Conservation (phyloP, 2,113 vertebrate species). For the Irena cyanogastra region DNA sequence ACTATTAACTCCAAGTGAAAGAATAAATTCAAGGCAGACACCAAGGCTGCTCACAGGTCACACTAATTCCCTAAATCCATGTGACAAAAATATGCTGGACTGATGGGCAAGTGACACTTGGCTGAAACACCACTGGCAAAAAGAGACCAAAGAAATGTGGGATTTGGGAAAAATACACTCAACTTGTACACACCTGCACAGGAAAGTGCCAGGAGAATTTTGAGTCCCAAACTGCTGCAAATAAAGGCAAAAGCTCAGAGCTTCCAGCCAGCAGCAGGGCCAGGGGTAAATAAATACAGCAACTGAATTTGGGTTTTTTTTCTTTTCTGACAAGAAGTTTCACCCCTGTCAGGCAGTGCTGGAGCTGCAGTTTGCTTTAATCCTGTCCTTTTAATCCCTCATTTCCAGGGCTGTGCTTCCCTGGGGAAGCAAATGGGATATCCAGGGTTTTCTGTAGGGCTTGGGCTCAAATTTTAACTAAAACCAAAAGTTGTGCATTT, state of each 20-base stretch:
- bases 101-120: background rate
- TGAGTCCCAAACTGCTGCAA: background rate
- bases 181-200: fast-evolving
- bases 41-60: background rate
- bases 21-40: background rate
- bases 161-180: background rate
- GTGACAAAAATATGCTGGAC: background rate
- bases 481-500: background rate
- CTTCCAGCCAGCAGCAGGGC: background rate
- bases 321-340: background rate
- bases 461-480: background rate
- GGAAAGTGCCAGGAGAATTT: background rate
- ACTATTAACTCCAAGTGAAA: background rate
- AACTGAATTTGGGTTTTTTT: background rate
- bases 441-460: background rate
- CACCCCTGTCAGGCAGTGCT: background rate
- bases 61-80: background rate
- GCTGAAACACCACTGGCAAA: background rate
- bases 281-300: background rate
- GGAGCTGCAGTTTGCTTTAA: background rate
- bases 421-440: background rate
- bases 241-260: background rate
- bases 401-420: background rate
- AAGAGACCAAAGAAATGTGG: background rate
- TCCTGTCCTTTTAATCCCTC: background rate